Evolutionary conservation across 1,140 invertebrate genomes (phyloP).

Genomic region (Pteromalus puparum): DNA sequence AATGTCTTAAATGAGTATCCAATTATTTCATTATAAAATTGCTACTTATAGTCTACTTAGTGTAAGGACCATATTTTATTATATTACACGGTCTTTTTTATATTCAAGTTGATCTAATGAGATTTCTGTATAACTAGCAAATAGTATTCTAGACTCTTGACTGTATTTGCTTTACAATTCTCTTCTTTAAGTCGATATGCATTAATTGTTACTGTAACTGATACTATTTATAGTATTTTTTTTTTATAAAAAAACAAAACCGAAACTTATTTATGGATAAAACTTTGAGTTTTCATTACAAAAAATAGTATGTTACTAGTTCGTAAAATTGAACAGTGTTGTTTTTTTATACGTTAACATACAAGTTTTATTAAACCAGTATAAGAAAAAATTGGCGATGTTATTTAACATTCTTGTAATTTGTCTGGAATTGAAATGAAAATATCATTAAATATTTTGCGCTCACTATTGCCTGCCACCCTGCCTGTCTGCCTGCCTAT

Average conservation of each 20-base stretch:
- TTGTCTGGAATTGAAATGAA: slow-evolving; percentile 67
- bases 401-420: slow-evolving; percentile 66
- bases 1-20: slow-evolving; percentile 26
- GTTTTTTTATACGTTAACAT: slow-evolving; percentile 45
- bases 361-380: slow-evolving; percentile 24
- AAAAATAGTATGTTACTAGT: slow-evolving; percentile 31
- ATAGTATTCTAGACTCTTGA: slow-evolving; percentile 42
- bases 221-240: slow-evolving; percentile 44
- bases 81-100: slow-evolving; percentile 16
- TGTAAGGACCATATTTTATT: slow-evolving; percentile 46
- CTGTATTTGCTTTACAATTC: slow-evolving; percentile 39
- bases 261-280: slow-evolving; percentile 17
- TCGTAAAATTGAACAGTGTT: slow-evolving; percentile 19
- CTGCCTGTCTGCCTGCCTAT: slow-evolving; percentile 63
- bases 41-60: slow-evolving; percentile 29
- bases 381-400: slow-evolving; percentile 42
- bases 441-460: slow-evolving; percentile 69
- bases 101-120: slow-evolving; percentile 38
- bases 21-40: slow-evolving; percentile 39
- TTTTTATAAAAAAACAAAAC: slow-evolving; percentile 36
- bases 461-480: slow-evolving; percentile 68
- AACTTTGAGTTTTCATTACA: slow-evolving; percentile 14
- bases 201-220: slow-evolving; percentile 32
- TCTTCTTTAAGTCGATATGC: slow-evolving; percentile 28
- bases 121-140: slow-evolving; percentile 35